Percentiles rank a stretch among this genome's conserved stretches.
Conservation (phyloP, 2,113 vertebrate genomes). For the Equus przewalskii region DNA sequence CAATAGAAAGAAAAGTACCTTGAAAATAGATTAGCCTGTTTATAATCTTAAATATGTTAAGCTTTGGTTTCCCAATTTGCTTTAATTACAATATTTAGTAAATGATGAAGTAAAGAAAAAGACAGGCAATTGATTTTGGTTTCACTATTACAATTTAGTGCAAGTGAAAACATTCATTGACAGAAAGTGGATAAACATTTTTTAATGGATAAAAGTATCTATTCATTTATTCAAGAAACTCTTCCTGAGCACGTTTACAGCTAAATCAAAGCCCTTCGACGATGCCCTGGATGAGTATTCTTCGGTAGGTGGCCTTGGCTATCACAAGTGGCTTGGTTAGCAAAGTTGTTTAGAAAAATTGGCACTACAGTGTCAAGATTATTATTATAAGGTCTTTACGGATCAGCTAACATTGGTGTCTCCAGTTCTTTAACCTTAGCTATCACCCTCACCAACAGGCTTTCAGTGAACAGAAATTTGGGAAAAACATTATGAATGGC, state of each 20-base stretch:
- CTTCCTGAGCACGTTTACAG: not conserved
- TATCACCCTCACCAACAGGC: not conserved
- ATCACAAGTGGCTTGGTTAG: not conserved
- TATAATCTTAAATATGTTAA: constrained; percentile 28
- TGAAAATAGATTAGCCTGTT: constrained; percentile 58
- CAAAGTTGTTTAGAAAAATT: not conserved
- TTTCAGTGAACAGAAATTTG: constrained; percentile 11
- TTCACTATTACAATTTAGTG: constrained; percentile 56
- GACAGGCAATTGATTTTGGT: constrained; percentile 26
- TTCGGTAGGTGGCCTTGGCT: not conserved
- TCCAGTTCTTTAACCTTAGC: not conserved
- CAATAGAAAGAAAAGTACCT: constrained; percentile 53
- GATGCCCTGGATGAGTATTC: not conserved
- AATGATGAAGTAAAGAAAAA: not conserved
- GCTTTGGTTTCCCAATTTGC: constrained; percentile 57
- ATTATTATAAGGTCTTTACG: not conserved
- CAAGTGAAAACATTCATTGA: constrained; percentile 27
- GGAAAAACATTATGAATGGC: not conserved
- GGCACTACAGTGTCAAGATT: not conserved
- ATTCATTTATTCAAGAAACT: constrained; percentile 61
- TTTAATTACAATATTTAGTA: constrained; percentile 57
- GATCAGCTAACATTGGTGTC: not conserved
- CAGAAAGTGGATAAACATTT: not conserved
- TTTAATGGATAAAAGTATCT: not conserved
- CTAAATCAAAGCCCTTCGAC: not conserved